phyloP scores from a whole-genome alignment of 2,113 vertebrate species.

The Hypocryptadius cinnamomeus region DNA sequence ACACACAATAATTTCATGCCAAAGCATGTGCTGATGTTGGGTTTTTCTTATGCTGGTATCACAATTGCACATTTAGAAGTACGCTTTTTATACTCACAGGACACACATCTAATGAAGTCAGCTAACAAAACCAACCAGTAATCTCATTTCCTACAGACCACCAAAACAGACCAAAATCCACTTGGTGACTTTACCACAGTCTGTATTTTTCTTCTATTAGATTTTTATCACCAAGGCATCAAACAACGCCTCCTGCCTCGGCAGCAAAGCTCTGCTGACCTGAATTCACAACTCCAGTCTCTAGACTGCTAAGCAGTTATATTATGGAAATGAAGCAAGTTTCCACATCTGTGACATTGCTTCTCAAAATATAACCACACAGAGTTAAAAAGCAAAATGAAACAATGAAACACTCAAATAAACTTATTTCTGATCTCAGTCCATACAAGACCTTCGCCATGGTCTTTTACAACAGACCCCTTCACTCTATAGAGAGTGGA shows the following conservation, averaged over 20 bases:
- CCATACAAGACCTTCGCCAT: not conserved
- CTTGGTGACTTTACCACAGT: not conserved
- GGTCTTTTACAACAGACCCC: not conserved
- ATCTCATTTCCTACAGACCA: slow-evolving; percentile 3
- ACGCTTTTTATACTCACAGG: not conserved
- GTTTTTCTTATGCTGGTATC: not conserved
- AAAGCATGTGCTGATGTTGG: not conserved
- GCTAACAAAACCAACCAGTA: slow-evolving; percentile 5
- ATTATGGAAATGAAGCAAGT: not conserved
- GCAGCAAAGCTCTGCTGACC: not conserved
- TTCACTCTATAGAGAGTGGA: not conserved
- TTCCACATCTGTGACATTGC: not conserved
- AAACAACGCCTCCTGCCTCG: not conserved
- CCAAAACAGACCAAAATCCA: slow-evolving; percentile 1
- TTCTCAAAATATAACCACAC: not conserved
- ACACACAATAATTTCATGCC: not conserved
- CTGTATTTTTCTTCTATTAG: not conserved
- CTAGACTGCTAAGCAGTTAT: not conserved
- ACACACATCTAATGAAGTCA: not conserved
- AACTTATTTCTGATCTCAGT: not conserved
- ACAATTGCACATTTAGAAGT: not conserved
- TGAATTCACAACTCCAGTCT: not conserved
- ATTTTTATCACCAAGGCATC: not conserved
- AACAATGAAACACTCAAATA: not conserved
- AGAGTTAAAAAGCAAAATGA: not conserved